Evolutionary conservation across 1,140 invertebrate genomes (phyloP), one percentile per base, ranked within the genome.

Genomic region (Bombus terrestris): DNA sequence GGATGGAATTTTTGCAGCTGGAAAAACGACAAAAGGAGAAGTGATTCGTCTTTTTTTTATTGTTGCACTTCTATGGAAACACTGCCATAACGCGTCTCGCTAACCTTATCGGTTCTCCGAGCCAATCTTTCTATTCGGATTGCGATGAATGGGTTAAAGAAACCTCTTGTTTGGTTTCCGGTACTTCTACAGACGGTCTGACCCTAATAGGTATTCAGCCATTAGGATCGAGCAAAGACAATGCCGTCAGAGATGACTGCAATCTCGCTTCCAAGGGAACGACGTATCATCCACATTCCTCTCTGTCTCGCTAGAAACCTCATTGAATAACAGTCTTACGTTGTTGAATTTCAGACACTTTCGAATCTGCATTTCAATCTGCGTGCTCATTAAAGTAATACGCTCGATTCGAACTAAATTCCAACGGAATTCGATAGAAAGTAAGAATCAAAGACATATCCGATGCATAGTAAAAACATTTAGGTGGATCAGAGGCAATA

Each of bases 101-200:
- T 64, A 59, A 28, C 47, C 86, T 84, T 88, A 88, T 68, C 68
- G 68, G 37, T 62, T 57, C 35, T 18, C 57, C 32, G 28, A 35
- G 77, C 2, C 59, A 25, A 78, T 88, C 71, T 84, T 75, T 83
- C 72, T 62, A 12, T 88, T 88, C 25, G 6, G 62, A 39, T 76
- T 64, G 72, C 83, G 85, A 87, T 71, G 84, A 83, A 87, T 86
- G 81, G 83, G 87, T 91, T 84, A 53, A 74, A 86, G 74, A 53
- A 76, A 73, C 15, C 37, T 28, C 37, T n/a, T 18, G 37, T 37
- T n/a, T 28, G 43, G 81, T 76, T 92, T 92, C 91, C 91, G 87
- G 62, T 86, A 92, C 79, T 91, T 91, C 90, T 92, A 89, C 85
- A 90, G 86, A 89, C 88, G 53, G 35, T 76, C 62, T 91, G 90